Evolutionary conservation across 2,888 invertebrate species (phyloP).

Genomic region (Luffia ferchaultella): DNA sequence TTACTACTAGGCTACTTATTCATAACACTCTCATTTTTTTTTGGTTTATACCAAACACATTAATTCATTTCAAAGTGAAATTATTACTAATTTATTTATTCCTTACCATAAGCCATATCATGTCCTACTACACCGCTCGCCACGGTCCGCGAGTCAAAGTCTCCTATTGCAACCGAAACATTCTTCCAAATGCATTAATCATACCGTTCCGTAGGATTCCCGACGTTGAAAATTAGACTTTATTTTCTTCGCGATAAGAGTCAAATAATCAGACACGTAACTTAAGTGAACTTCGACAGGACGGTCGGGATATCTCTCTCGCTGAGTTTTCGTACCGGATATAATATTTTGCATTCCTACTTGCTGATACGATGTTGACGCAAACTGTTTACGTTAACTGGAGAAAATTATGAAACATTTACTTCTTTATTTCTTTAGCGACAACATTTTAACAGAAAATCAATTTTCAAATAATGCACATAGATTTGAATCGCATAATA

Average conservation of each 20-base stretch:
- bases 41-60: too few relatives aligned
- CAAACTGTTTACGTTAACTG: too few relatives aligned
- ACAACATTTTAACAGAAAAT: too few relatives aligned
- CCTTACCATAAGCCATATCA: conserved; percentile 22
- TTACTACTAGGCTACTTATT: too few relatives aligned
- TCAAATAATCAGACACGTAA: conserved; percentile 22
- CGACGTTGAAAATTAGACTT: conserved; percentile 30
- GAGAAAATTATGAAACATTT: too few relatives aligned
- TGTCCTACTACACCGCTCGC: conserved; percentile 24
- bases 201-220: conserved; percentile 29
- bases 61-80: too few relatives aligned
- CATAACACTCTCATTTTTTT: too few relatives aligned
- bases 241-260: conserved; percentile 30
- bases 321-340: conserved; percentile 15
- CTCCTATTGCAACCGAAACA: conserved; percentile 43
- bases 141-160: conserved; percentile 43
- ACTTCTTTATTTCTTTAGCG: too few relatives aligned
- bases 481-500: too few relatives aligned
- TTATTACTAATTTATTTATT: conserved; percentile 4
- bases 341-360: conserved; percentile 32
- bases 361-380: conserved; percentile 17
- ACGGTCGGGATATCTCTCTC: conserved; percentile 25
- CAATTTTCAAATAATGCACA: too few relatives aligned
- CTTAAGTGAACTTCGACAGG: conserved; percentile 27
- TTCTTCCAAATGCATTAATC: conserved; percentile 51